These are phyloP conservation scores for Hypsibius dujardini DNA, from an alignment of 1,140 invertebrate species.

Conservation along the genomic window DNA sequence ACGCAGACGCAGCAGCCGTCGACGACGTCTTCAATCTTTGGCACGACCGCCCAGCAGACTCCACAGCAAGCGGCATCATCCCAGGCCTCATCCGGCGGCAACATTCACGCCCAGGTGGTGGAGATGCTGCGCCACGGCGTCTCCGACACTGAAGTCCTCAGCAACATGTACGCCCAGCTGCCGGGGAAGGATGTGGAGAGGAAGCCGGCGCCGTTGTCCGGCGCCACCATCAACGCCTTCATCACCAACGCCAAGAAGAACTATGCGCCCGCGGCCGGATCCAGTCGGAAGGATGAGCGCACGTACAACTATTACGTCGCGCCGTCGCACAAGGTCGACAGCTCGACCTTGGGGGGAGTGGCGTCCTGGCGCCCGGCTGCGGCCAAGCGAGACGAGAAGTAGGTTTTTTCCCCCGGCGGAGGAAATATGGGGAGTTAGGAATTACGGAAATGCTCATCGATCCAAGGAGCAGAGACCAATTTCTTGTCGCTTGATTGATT, in stretches of 20 bases:
- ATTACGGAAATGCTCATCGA: too few species aligned
- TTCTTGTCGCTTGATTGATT: too few species aligned
- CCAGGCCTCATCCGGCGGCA: too few species aligned
- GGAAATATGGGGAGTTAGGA: too few species aligned
- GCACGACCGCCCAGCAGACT: too few species aligned
- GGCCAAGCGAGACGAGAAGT: slow-evolving; percentile 7
- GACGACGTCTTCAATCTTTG: too few species aligned
- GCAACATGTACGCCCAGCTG: neutral
- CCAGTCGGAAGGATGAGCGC: neutral
- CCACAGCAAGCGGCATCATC: too few species aligned
- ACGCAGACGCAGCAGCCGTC: too few species aligned
- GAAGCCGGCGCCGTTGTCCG: neutral
- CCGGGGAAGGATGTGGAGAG: neutral
- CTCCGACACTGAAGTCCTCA: slow-evolving; percentile 1
- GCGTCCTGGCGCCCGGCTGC: neutral
- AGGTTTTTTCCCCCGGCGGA: too few species aligned
- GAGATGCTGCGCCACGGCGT: neutral
- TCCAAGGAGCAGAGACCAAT: too few species aligned
- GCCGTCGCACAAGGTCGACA: neutral
- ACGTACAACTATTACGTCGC: slow-evolving; percentile 2
- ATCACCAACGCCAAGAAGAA: neutral
- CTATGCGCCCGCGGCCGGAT: neutral
- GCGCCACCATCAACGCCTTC: slow-evolving; percentile 10
- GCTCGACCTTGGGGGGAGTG: neutral
- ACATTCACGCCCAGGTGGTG: slow-evolving; percentile 1